Conservation (phyloP, 2,888 invertebrate genomes). For the Drosophila lacicola region DNA sequence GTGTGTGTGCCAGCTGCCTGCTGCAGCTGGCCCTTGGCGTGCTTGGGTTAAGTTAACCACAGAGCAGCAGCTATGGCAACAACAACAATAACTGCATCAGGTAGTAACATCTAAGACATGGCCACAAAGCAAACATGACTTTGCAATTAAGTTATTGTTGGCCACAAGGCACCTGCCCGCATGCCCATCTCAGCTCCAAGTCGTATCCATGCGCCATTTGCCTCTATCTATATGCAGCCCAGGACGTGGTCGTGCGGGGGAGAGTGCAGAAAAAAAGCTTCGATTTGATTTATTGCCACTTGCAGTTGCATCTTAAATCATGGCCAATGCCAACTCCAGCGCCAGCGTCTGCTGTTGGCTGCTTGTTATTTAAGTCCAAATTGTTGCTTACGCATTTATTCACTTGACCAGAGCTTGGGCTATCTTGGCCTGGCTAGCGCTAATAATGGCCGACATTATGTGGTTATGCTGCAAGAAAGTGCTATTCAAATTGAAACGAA, state of each 20-base stretch:
- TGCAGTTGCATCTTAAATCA: constrained; percentile 71
- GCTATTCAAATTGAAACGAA: constrained; percentile 65
- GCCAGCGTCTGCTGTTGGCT: constrained; percentile 19
- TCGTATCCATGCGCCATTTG: not conserved
- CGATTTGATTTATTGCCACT: constrained; percentile 71
- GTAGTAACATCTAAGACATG: constrained; percentile 53
- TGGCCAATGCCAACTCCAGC: constrained; percentile 19
- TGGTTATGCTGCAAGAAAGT: constrained; percentile 42
- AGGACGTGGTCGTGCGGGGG: not conserved
- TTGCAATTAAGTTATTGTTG: constrained; percentile 82
- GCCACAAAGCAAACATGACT: constrained; percentile 78
- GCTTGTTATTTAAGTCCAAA: constrained; percentile 59
- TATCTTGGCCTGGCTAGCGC: constrained; percentile 7
- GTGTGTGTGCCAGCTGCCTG: constrained; percentile 14
- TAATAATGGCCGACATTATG: constrained; percentile 51
- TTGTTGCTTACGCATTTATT: constrained; percentile 60
- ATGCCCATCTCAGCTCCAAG: constrained; percentile 29
- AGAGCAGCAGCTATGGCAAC: constrained; percentile 12
- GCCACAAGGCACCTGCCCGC: constrained; percentile 47
- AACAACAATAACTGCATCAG: constrained; percentile 53
- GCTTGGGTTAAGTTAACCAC: constrained; percentile 41
- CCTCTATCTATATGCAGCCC: not conserved
- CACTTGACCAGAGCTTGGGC: constrained; percentile 24
- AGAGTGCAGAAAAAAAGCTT: constrained; percentile 46
- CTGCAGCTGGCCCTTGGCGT: constrained; percentile 28